phyloP scores from a whole-genome alignment of 2,113 vertebrate species.

The Melanerpes formicivorus region DNA sequence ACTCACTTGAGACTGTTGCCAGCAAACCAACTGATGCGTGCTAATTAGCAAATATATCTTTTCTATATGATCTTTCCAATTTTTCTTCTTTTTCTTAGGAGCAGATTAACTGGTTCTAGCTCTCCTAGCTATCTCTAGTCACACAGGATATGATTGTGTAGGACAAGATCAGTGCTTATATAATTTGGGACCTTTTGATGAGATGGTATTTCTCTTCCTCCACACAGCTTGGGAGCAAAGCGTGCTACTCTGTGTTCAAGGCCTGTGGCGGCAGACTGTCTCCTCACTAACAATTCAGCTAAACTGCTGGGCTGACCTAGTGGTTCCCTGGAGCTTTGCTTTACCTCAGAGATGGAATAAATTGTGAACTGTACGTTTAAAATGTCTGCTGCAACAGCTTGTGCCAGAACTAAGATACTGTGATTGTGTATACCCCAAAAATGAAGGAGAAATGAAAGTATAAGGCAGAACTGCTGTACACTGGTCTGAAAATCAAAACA shows the following conservation, averaged over 20 bases:
- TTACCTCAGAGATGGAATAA: not conserved
- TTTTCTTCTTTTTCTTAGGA: not conserved
- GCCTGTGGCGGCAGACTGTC: not conserved
- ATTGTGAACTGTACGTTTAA: not conserved
- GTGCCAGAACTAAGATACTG: not conserved
- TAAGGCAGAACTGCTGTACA: not conserved
- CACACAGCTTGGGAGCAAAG: not conserved
- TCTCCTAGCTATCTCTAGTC: not conserved
- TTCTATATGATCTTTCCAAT: not conserved
- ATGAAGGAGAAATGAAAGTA: not conserved
- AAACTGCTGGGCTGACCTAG: conserved; percentile 1
- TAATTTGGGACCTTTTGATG: not conserved
- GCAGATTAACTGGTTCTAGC: not conserved
- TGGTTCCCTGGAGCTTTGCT: conserved; percentile 3
- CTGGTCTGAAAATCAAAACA: not conserved
- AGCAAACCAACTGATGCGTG: not conserved
- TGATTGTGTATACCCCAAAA: not conserved
- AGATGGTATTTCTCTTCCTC: not conserved
- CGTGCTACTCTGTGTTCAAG: not conserved
- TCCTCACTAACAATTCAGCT: not conserved
- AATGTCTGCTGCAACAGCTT: not conserved
- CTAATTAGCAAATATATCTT: not conserved
- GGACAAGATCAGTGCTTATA: not conserved
- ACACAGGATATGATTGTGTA: not conserved
- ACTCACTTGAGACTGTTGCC: not conserved